Conservation (phyloP, 2,888 invertebrate species). For the Autographa pulchrina region DNA sequence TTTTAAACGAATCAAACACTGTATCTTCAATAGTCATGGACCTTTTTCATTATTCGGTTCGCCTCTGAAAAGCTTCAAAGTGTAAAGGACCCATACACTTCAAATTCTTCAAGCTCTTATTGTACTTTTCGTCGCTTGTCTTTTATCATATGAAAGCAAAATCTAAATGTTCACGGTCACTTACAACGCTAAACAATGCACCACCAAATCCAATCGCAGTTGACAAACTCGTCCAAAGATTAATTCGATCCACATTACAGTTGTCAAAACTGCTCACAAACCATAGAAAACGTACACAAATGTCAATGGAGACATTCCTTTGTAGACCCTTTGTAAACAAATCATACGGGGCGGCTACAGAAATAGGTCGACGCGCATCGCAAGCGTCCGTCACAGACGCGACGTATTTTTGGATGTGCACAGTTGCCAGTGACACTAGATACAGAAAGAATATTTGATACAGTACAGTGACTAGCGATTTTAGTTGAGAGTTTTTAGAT, state of each 20-base stretch:
- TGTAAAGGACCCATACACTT: too few species aligned
- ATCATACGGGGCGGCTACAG: conserved; percentile 60
- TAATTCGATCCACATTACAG: conserved; percentile 21
- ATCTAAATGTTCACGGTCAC: not conserved
- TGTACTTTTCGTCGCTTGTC: not conserved
- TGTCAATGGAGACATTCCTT: conserved; percentile 61
- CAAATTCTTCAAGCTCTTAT: too few species aligned
- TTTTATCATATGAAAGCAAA: not conserved
- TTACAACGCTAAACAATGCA: not conserved
- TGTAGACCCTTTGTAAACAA: conserved; percentile 75
- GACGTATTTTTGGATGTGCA: conserved; percentile 73
- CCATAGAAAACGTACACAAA: conserved; percentile 46
- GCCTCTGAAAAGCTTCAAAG: too few species aligned
- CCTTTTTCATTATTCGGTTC: too few species aligned
- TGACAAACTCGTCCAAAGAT: conserved; percentile 8
- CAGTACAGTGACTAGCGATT: conserved; percentile 34
- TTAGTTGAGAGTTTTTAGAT: conserved; percentile 8
- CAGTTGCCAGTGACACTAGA: conserved; percentile 65
- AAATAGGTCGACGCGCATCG: conserved; percentile 71
- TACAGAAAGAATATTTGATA: conserved; percentile 52
- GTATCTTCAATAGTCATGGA: too few species aligned
- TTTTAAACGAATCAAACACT: not conserved
- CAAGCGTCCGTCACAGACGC: conserved; percentile 60
- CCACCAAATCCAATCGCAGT: conserved; percentile 7
- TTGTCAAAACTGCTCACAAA: conserved; percentile 41